These are phyloP conservation scores for Cylindroiulus punctatus DNA, from an alignment of 2,888 invertebrate genomes.

Conservation along the genomic window DNA sequence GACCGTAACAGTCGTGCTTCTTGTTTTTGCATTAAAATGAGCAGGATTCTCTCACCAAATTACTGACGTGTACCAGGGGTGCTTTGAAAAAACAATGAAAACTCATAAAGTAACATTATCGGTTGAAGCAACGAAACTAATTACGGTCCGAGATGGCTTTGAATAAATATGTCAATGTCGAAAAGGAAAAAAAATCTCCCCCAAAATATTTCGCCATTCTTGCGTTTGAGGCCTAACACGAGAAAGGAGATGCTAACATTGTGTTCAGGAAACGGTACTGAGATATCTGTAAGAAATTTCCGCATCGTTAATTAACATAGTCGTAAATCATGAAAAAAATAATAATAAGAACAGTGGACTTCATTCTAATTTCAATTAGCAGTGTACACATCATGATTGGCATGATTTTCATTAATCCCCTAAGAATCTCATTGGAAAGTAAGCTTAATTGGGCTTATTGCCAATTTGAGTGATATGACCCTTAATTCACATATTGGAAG, in stretches of 20 bases:
- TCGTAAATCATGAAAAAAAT: background rate
- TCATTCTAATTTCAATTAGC: background rate
- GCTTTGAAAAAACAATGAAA: conserved; percentile 8
- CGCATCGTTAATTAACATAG: background rate
- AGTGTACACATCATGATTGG: background rate
- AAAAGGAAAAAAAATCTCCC: background rate
- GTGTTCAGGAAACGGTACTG: too few species aligned
- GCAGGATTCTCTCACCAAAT: background rate
- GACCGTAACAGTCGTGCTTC: background rate
- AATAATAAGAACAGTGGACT: background rate
- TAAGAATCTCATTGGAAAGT: background rate
- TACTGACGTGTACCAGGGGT: background rate
- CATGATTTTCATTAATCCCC: background rate
- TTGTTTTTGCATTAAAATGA: conserved; percentile 2
- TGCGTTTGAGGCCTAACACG: background rate
- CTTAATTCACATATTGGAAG: too few species aligned
- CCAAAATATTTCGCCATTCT: background rate
- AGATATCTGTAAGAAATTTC: background rate
- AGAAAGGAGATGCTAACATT: too few species aligned
- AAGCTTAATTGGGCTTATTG: background rate
- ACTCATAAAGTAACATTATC: conserved; percentile 15
- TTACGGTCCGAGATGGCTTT: conserved; percentile 29
- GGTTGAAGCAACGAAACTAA: background rate
- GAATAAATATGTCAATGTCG: conserved; percentile 30
- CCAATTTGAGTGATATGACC: too few species aligned